Base-by-base conservation (phyloP, 2,888 invertebrate genomes). In the Syrista parreyssii region DNA sequence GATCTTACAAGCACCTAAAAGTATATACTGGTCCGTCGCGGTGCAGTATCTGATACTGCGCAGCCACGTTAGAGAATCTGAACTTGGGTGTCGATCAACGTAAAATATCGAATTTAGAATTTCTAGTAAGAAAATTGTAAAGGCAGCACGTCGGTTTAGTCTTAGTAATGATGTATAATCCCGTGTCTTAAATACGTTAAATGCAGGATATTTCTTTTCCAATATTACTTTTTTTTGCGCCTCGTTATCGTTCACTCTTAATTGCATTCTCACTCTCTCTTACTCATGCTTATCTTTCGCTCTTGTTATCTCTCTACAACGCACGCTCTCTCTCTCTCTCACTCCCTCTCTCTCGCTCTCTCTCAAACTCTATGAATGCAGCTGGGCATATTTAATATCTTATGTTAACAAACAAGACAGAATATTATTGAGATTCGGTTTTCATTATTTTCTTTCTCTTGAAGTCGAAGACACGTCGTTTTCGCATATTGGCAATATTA, bases 341-440 rank as follows among this genome's bases (percentile, higher is more conserved):
- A 9, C 40, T 4, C 40, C 2, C 40, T 34, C 34, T 34, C 34
- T 23, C 55, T 2, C 55, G 0, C 36, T 36, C 36, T 23, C 55
- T 55, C 55, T 55, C 78, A 82, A 82, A 84, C 68, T 84, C 85
- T 86, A 86, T 87, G 86, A 88, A 88, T 88, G 87, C 84, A 88
- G 86, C 87, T 83, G 82, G 83, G 80, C 81, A 79, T 79, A 84
- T 79, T 74, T 75, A 80, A 73, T 71, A 78, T 84, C 80, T 76
- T 78, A 79, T 77, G 77, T 84, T 82, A 82, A 82, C 83, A 82
- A 84, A 83, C 83, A 83, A 84, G 84, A 84, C 81, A 74, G 75
- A 78, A 77, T 75, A 33, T 77, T 36, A 73, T 75, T 40, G 71
- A 68, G 34, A 75, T 36, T 55, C 23, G 55, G 55, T 23, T 55